Base-by-base conservation (phyloP, 1,140 invertebrate genomes). In the Lordiphosa collinella region DNA sequence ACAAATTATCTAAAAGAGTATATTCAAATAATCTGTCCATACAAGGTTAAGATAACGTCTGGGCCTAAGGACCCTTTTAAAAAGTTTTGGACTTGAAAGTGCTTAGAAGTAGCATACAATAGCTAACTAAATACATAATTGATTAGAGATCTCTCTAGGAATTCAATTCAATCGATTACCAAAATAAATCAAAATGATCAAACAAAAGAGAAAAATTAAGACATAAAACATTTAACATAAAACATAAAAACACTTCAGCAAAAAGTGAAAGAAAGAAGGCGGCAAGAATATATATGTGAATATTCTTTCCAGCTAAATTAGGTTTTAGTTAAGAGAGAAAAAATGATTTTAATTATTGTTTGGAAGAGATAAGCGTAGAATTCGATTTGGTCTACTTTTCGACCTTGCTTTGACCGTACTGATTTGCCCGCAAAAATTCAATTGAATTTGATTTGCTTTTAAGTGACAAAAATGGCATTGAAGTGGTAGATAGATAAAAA, bases 251-350 rank as follows among this genome's bases (percentile, higher is more conserved):
- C 1, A 36, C 37, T 36, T 29, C 3, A 55, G 13, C 8, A 16
- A 32, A 70, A 32, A 60, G 40, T 47, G 36, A 67, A 53, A 60
- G 10, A 40, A 55, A 64, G 50, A 67, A 38, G 69, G 55, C 50
- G 69, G 55, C 50, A 51, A 67, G 71, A 60, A 56, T 54, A 63
- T 51, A 40, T 51, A 56, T 59, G 60, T 8, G 25, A 2, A 29
- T 59, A 58, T 65, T 43, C 56, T 44, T 69, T 71, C 51, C 76
- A 84, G 78, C 76, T 84, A 71, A 60, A 62, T 78, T 44, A 59
- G 48, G 51, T 66, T 40, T 41, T 59, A 70, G 66, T 46, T 53
- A 46, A 54, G 16, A 84, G 62, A 82, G 66, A 82, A 82, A 82
- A 61, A 80, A 55, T 68, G 74, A 57, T 55, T 74, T 55, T 7